phyloP scores from a whole-genome alignment of 2,888 invertebrate genomes.

The Epinotia brunnichana region DNA sequence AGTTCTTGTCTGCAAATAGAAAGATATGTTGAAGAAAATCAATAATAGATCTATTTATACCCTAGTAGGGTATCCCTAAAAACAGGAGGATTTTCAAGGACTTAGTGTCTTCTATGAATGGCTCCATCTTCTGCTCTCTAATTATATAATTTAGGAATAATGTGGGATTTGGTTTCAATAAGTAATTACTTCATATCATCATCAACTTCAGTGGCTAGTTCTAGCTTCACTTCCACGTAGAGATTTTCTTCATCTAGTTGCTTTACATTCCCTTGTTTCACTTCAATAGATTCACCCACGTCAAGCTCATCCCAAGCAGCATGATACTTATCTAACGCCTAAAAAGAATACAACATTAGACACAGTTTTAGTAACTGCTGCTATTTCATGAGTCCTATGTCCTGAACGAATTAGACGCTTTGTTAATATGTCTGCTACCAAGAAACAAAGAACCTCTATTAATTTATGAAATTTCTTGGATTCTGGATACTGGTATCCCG shows the following conservation, averaged over 20 bases:
- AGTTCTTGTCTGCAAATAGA: constrained; percentile 58
- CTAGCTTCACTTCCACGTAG: constrained; percentile 58
- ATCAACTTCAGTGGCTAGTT: constrained; percentile 57
- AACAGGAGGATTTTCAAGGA: neutral
- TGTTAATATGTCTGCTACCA: neutral
- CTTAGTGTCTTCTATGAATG: neutral
- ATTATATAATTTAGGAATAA: too few species aligned
- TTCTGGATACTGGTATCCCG: constrained; percentile 66
- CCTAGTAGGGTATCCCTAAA: too few species aligned
- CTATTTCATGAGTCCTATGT: neutral
- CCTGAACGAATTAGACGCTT: neutral
- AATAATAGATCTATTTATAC: too few species aligned
- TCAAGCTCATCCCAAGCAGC: constrained; percentile 63
- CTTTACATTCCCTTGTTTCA: constrained; percentile 59
- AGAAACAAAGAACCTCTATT: constrained; percentile 52
- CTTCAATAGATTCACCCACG: constrained; percentile 51
- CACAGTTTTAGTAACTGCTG: neutral
- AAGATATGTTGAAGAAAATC: neutral
- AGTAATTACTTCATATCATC: constrained; percentile 58
- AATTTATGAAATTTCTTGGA: constrained; percentile 60
- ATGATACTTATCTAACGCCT: constrained; percentile 48
- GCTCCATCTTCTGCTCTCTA: too few species aligned
- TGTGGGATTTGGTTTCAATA: neutral
- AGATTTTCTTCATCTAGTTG: constrained; percentile 55
- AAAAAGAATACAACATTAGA: neutral